Conservation (phyloP, 2,888 invertebrate genomes). For the Eupithecia insigniata region DNA sequence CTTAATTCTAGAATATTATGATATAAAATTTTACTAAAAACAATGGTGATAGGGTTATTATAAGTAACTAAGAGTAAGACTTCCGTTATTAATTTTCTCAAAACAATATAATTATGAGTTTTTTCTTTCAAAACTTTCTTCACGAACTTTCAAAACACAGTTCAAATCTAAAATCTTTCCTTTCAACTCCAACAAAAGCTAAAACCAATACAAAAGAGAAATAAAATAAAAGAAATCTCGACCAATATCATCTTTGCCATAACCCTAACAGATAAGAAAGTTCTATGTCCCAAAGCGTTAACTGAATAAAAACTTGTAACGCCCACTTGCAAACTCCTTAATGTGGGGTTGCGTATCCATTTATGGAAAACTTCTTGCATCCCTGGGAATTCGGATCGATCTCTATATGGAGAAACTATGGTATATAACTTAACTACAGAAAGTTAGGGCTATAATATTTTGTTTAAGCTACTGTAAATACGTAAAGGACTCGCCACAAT, state of each 20-base stretch:
- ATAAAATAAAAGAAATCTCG: conserved; percentile 32
- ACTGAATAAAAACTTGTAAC: conserved; percentile 48
- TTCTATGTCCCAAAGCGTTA: conserved; percentile 43
- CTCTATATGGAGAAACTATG: conserved; percentile 45
- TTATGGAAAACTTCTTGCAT: conserved; percentile 45
- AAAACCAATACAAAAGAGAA: conserved; percentile 13
- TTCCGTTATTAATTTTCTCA: no score
- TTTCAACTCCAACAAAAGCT: conserved; percentile 5
- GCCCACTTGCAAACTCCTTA: conserved; percentile 45
- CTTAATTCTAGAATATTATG: no score
- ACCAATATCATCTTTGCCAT: conserved; percentile 38
- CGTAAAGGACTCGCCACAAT: not conserved
- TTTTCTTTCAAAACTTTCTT: not conserved
- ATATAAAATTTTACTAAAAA: no score
- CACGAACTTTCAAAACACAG: not conserved
- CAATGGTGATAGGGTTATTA: no score
- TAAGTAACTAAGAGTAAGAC: no score
- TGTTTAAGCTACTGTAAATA: not conserved
- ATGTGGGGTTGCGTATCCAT: conserved; percentile 50
- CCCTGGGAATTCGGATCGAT: conserved; percentile 50
- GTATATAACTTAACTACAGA: not conserved
- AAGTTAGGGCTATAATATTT: not conserved
- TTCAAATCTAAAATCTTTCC: not conserved
- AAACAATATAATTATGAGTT: no score
- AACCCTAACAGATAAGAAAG: conserved; percentile 43